phyloP scores from a whole-genome alignment of 2,113 vertebrate genomes.

The Salvelinus namaycush region DNA sequence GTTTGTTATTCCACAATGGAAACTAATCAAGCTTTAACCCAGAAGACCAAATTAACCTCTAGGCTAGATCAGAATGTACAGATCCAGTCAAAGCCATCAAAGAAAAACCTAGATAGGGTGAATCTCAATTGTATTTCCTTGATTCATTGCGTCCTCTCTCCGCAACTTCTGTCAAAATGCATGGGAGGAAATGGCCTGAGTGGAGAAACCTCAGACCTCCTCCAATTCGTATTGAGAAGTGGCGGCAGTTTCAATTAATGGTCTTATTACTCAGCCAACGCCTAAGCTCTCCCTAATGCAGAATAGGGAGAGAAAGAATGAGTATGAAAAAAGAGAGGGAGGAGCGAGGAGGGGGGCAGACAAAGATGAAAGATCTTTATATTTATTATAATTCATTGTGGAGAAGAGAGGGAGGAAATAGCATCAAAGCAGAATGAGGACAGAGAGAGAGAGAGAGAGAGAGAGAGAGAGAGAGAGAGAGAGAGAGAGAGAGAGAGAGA shows the following conservation, averaged over 20 bases:
- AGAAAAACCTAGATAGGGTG: no score
- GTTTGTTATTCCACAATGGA: no score
- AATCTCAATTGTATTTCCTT: no score
- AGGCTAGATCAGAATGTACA: no score
- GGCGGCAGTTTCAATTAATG: conserved; percentile 34
- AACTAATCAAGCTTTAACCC: no score
- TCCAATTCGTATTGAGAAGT: not conserved
- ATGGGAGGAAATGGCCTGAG: no score
- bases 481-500: not conserved
- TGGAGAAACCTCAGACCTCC: no score
- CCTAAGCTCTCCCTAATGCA: conserved; percentile 53
- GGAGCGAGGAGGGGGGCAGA: conserved; percentile 16
- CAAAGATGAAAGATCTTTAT: conserved; percentile 47
- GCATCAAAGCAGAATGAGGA: not conserved
- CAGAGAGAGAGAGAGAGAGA: conserved; percentile 7
- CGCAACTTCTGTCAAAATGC: no score
- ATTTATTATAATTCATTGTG: conserved; percentile 43
- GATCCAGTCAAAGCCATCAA: no score
- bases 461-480: conserved; percentile 2
- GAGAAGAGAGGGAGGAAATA: conserved; percentile 20
- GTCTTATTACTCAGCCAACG: conserved; percentile 42
- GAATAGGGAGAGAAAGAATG: conserved; percentile 29
- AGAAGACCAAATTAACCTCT: no score
- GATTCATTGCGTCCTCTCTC: no score
- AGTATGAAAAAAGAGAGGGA: conserved; percentile 23